Evolutionary conservation across 2,888 invertebrate species (phyloP).

Genomic region (Melinaea marsaeus): DNA sequence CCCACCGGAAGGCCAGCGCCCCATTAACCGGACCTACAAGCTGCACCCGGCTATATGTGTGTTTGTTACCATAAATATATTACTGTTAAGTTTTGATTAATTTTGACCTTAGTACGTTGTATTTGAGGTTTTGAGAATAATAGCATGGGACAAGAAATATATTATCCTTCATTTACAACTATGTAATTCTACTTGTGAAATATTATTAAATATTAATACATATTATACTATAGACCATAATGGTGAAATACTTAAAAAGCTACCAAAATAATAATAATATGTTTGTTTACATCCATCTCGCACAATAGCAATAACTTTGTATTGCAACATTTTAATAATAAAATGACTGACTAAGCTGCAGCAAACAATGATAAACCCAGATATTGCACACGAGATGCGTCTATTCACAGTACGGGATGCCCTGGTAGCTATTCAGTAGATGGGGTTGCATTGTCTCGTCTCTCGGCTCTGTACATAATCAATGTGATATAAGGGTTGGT

Average conservation of each 20-base stretch:
- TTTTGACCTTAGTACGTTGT: neutral
- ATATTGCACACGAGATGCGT: conserved; percentile 31
- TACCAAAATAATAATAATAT: too few species aligned
- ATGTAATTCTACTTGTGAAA: too few species aligned
- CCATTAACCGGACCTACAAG: conserved; percentile 56
- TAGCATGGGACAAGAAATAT: too few species aligned
- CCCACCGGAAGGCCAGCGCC: conserved; percentile 63
- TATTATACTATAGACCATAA: too few species aligned
- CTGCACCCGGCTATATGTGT: conserved; percentile 25
- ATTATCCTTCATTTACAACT: too few species aligned
- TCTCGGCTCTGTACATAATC: conserved; percentile 44
- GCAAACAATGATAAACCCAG: conserved; percentile 29
- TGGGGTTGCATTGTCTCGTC: conserved; percentile 41
- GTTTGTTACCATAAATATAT: conserved; percentile 5
- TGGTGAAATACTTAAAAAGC: too few species aligned
- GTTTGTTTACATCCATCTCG: too few species aligned
- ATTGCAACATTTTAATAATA: conserved; percentile 20
- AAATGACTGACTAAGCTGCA: conserved; percentile 26
- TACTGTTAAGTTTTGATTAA: conserved; percentile 5
- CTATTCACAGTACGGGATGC: conserved; percentile 35
- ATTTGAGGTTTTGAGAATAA: too few species aligned
- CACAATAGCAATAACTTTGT: neutral
- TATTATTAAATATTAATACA: too few species aligned
- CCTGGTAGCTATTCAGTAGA: conserved; percentile 41
- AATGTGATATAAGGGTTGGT: conserved; percentile 45